Base-by-base conservation (phyloP, 1,140 invertebrate genomes). In the Drosophila navojoa region DNA sequence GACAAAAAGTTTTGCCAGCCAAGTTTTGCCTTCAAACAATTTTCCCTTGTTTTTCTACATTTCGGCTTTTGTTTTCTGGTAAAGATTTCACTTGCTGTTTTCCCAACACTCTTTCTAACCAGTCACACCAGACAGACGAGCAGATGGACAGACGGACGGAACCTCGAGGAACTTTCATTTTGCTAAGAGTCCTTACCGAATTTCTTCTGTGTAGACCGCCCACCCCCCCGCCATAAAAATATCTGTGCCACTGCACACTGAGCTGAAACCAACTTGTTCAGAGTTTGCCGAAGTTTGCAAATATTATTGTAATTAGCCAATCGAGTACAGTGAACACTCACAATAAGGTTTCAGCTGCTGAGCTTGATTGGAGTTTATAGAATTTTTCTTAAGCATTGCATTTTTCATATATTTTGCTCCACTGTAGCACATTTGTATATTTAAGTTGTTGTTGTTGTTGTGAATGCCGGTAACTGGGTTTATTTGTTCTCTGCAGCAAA, bases 21-120 rank as follows among this genome's bases (percentile, higher is more conserved):
- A 75, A 82, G 76, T 84, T 85, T 84, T 86, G 62, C 76, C 82
- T 79, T 87, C 84, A 82, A 87, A 76, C 68, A 74, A 80, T 87
- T 89, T 82, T 75, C 64, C 25, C 77, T 79, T 87, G 84, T 87
- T 87, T 87, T 87, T 82, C 79, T 77, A 82, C 75, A 89, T 87
- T 89, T 87, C 76, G 79, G 82, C 82, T 87, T 89, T 87, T 87
- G 82, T 87, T 87, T 87, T 89, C 84, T 87, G 79, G 84, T 89
- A 69, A 81, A 87, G 82, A 87, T 87, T 89, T 82, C 82, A 87
- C 86, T 86, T 79, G 63, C 63, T 71, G 57, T 68, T 71, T 68
- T 68, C 47, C 25, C 63, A 70, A 60, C 67, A 35, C 45, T 38
- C 47, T 25, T n/a, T 29, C 25, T 1, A n/a, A 4, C 40, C 19